Conservation (phyloP, 2,888 invertebrate genomes). For the Pristionchus maxplancki region DNA sequence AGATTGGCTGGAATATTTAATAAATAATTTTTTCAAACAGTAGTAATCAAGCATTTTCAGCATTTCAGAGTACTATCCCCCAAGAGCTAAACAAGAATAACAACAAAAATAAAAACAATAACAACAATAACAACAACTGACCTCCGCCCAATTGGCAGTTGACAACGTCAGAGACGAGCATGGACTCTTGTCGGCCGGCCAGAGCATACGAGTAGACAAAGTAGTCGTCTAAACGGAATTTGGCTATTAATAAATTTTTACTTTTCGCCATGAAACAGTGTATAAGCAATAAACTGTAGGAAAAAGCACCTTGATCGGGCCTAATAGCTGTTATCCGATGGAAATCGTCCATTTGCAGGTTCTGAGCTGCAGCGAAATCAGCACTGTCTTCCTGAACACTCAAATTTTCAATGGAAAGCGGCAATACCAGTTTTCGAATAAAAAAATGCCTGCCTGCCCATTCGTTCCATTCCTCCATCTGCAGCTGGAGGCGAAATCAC, state of each 20-base stretch:
- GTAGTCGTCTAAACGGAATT: slow-evolving; percentile 57
- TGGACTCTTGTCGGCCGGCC: slow-evolving; percentile 65
- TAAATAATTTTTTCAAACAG: too few relatives aligned
- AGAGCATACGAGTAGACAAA: slow-evolving; percentile 67
- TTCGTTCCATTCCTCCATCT: slow-evolving; percentile 72
- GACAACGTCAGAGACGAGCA: slow-evolving; percentile 68
- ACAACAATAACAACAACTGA: not conserved
- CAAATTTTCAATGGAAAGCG: not conserved
- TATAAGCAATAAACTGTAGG: too few relatives aligned
- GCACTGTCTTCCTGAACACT: slow-evolving; percentile 49
- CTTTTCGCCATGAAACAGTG: too few relatives aligned
- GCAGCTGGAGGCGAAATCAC: slow-evolving; percentile 68
- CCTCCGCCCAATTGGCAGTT: slow-evolving; percentile 68
- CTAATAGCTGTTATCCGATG: slow-evolving; percentile 53
- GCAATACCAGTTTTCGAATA: not conserved
- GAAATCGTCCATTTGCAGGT: slow-evolving; percentile 53
- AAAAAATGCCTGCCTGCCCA: slow-evolving; percentile 29
- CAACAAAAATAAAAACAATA: too few relatives aligned
- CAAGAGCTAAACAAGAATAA: too few relatives aligned
- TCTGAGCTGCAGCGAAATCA: slow-evolving; percentile 55
- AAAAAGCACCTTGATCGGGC: slow-evolving; percentile 52
- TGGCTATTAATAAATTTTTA: too few relatives aligned
- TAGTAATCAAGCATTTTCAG: too few relatives aligned
- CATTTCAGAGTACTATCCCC: too few relatives aligned
- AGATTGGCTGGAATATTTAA: slow-evolving; percentile 60